phyloP scores from a whole-genome alignment of 2,888 invertebrate genomes.

The Liodrosophila aerea region DNA sequence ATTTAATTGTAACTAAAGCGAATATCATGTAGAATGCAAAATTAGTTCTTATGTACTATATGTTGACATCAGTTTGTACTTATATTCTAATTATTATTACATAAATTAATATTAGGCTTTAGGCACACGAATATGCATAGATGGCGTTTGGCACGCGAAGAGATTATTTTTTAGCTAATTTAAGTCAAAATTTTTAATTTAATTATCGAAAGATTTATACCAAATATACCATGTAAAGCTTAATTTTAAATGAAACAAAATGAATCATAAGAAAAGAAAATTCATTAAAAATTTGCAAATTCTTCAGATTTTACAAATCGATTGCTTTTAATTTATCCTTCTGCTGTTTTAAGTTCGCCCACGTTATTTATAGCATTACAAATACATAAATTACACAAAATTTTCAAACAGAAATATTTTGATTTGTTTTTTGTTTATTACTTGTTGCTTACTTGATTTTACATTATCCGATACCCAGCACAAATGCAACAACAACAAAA shows the following conservation, averaged over 20 bases:
- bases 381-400: conserved; percentile 40
- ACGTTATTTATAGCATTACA: conserved; percentile 41
- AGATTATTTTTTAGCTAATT: conserved; percentile 60
- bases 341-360: conserved; percentile 35
- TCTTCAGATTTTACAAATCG: conserved; percentile 69
- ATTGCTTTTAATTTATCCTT: conserved; percentile 45
- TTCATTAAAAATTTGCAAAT: conserved; percentile 74
- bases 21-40: conserved; percentile 52
- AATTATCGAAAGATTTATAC: conserved; percentile 77
- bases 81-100: conserved; percentile 7
- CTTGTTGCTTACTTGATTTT: conserved; percentile 18
- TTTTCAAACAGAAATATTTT: conserved; percentile 13
- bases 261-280: conserved; percentile 61
- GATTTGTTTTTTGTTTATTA: conserved; percentile 29
- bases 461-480: conserved; percentile 2
- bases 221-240: conserved; percentile 76
- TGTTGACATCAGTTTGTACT: conserved; percentile 72
- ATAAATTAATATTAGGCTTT: conserved; percentile 1
- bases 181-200: conserved; percentile 73
- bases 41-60: conserved; percentile 58
- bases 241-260: conserved; percentile 63
- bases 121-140: conserved; percentile 18
- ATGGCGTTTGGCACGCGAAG: conserved; percentile 20
- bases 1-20: conserved; percentile 24
- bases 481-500: conserved; percentile 30